A percentile compares a stretch with the other conserved stretches of the same genome.
phyloP scores from a whole-genome alignment of 1,140 invertebrate genomes.

The Ephestia elutella region DNA sequence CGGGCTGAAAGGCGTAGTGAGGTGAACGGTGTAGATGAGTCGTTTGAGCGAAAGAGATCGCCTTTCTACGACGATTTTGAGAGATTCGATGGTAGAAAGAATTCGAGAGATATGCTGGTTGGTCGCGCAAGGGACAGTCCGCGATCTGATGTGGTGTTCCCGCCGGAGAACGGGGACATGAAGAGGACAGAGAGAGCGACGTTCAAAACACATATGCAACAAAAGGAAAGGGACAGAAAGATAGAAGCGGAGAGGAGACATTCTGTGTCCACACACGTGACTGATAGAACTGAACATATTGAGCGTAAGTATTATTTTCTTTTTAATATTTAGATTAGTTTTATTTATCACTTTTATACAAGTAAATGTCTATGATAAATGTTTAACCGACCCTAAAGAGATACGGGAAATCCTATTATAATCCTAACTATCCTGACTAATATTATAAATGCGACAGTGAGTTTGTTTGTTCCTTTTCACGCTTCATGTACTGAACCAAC shows the following conservation, averaged over 20 bases:
- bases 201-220: slow-evolving; percentile 79
- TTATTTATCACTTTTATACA: too few species aligned
- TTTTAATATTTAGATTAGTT: slow-evolving; percentile 10
- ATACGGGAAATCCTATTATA: too few species aligned
- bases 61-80: slow-evolving; percentile 62
- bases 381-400: too few species aligned
- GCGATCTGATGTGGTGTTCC: slow-evolving; percentile 59
- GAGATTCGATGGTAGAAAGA: slow-evolving; percentile 65
- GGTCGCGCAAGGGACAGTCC: slow-evolving; percentile 63
- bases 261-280: slow-evolving; percentile 82
- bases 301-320: slow-evolving; percentile 74
- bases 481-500: too few species aligned
- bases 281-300: slow-evolving; percentile 83
- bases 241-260: slow-evolving; percentile 82
- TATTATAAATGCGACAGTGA: too few species aligned
- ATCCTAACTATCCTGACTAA: too few species aligned
- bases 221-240: slow-evolving; percentile 77
- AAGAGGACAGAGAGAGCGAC: slow-evolving; percentile 74
- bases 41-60: slow-evolving; percentile 50
- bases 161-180: slow-evolving; percentile 44
- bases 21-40: slow-evolving; percentile 47
- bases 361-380: too few species aligned
- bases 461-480: too few species aligned
- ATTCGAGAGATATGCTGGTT: slow-evolving; percentile 69
- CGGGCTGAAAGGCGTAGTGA: slow-evolving; percentile 54